A percentile compares a stretch with the other conserved stretches of the same genome.
Conservation (phyloP, 2,888 invertebrate genomes). For the Agrilus biguttatus region DNA sequence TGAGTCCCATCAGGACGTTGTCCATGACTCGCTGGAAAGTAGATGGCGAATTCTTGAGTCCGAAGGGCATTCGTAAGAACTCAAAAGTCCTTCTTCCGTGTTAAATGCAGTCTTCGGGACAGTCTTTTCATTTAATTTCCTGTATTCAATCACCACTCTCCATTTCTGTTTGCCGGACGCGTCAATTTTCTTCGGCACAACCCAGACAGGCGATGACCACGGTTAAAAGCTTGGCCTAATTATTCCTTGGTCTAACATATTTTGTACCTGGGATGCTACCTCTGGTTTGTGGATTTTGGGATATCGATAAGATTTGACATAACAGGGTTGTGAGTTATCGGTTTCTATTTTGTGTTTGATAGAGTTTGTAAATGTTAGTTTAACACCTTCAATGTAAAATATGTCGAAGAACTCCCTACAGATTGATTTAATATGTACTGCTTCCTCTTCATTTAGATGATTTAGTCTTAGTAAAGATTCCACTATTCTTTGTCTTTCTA, state of each 20-base stretch:
- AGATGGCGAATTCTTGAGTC: not conserved
- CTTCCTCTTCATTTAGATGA: too few relatives aligned
- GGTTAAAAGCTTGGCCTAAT: slow-evolving; percentile 10
- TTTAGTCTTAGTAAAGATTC: too few relatives aligned
- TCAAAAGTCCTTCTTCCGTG: slow-evolving; percentile 12
- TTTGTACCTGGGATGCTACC: not conserved
- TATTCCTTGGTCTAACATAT: slow-evolving; percentile 12
- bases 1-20: slow-evolving; percentile 7
- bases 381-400: too few relatives aligned
- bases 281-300: not conserved
- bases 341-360: too few relatives aligned
- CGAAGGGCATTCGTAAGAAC: slow-evolving; percentile 2
- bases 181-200: slow-evolving; percentile 10
- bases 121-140: slow-evolving; percentile 16
- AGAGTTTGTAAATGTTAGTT: too few relatives aligned
- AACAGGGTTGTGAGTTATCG: too few relatives aligned
- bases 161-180: slow-evolving; percentile 7
- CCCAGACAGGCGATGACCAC: too few relatives aligned
- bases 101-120: slow-evolving; percentile 12
- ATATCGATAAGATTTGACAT: slow-evolving; percentile 1
- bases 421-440: too few relatives aligned
- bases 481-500: too few relatives aligned
- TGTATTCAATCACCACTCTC: slow-evolving; percentile 16
- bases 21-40: slow-evolving; percentile 19
- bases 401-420: too few relatives aligned